These are phyloP conservation scores for Epistrophe grossulariae DNA, from an alignment of 2,888 invertebrate species.

Conservation along the genomic window DNA sequence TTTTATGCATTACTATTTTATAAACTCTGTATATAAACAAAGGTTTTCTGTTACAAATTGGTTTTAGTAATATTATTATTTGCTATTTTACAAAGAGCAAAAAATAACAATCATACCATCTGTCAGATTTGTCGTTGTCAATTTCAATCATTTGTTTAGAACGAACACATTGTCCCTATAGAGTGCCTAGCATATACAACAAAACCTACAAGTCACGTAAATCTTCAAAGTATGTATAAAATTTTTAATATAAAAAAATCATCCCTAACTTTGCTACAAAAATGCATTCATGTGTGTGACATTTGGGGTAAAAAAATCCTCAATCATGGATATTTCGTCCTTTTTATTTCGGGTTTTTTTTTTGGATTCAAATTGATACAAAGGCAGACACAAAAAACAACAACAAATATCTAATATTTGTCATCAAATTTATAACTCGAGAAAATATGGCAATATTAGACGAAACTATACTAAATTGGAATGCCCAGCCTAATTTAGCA, in stretches of 20 bases:
- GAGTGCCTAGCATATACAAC: neutral
- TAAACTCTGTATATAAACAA: neutral
- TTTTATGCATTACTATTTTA: neutral
- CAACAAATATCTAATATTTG: neutral
- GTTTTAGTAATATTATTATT: neutral
- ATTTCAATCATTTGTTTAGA: neutral
- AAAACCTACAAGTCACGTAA: neutral
- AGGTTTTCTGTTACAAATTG: neutral
- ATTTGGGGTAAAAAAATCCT: constrained; percentile 2
- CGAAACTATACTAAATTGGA: neutral
- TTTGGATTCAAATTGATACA: neutral
- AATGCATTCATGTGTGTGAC: constrained; percentile 38
- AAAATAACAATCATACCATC: constrained; percentile 2
- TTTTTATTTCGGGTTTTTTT: neutral
- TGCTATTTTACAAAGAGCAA: neutral
- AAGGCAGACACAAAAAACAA: neutral
- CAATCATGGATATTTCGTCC: neutral
- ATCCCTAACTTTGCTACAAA: neutral
- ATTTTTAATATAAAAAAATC: neutral
- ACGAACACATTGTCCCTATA: neutral
- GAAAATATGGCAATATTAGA: neutral
- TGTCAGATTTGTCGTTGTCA: neutral
- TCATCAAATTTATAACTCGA: constrained; percentile 1
- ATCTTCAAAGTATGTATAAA: neutral
- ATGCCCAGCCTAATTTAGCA: neutral